phyloP scores from a whole-genome alignment of 2,797 vertebrate genomes.

The Lutjanus argentimaculatus region DNA sequence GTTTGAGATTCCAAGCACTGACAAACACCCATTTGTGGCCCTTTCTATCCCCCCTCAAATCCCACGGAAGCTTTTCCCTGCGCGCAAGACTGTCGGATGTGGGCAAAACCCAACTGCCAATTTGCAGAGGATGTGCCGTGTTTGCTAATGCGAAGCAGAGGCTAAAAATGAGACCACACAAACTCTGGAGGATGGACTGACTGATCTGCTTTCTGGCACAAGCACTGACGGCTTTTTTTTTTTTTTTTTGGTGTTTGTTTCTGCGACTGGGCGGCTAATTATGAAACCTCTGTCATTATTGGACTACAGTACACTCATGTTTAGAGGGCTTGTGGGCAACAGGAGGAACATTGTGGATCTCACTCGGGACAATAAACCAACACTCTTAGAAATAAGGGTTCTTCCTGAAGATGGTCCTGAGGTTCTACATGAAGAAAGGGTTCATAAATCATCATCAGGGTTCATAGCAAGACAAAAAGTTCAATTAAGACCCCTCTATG shows the following conservation, averaged over 20 bases:
- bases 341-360: slow-evolving; percentile 44
- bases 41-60: slow-evolving; percentile 74
- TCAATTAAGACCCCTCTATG: too few relatives aligned
- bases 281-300: slow-evolving; percentile 71
- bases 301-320: slow-evolving; percentile 55
- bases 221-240: slow-evolving; percentile 44
- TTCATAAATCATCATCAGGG: too few relatives aligned
- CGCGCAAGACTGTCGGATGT: slow-evolving; percentile 80
- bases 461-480: too few relatives aligned
- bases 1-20: slow-evolving; percentile 82
- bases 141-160: slow-evolving; percentile 85
- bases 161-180: slow-evolving; percentile 83
- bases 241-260: slow-evolving; percentile 56
- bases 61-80: slow-evolving; percentile 79
- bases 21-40: slow-evolving; percentile 84
- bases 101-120: slow-evolving; percentile 84
- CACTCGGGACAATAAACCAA: slow-evolving; percentile 44
- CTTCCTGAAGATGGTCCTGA: too few relatives aligned
- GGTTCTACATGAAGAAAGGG: too few relatives aligned
- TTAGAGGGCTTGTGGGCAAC: slow-evolving; percentile 55
- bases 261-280: slow-evolving; percentile 70
- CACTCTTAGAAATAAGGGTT: too few relatives aligned
- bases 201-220: slow-evolving; percentile 71
- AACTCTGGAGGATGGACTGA: slow-evolving; percentile 75
- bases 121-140: slow-evolving; percentile 85